Evolutionary conservation across 2,797 vertebrate species (phyloP), one percentile per base, ranked within the genome.

Genomic region (Cynodonichthys magdalenae): DNA sequence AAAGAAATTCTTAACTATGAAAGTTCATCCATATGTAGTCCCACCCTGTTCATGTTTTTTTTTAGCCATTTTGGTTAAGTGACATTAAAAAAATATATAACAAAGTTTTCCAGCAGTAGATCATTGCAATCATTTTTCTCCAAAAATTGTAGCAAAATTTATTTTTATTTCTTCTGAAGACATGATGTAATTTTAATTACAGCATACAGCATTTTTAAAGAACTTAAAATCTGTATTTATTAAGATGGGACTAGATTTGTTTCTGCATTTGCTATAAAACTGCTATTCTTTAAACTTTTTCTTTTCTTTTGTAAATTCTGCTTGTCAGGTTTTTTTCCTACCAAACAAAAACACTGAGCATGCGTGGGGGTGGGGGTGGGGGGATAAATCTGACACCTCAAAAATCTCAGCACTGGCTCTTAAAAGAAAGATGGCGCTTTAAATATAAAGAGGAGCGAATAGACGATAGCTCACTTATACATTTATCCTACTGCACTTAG

Each of bases 401-500:
- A 31, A 80, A 69, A 61, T 59, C 68, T 70, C 75, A 49, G 51
- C 60, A 55, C 52, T 7, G 57, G 27, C 69, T 85, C 74, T 67
- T 66, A 20, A 28, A 78, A 66, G 69, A 83, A 76, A 80, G 70
- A 77, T 72, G 58, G 46, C 63, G 58, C 82, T 91, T 90, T 89
- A 86, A 89, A 89, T 85, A 81, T 80, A 63, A 77, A 59, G 53
- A 59, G 66, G 49, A 62, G 74, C 74, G 77, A 83, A 79, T 54
- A 67, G 76, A 82, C 59, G 20, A 79, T 57, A 17, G 66, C 65
- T 72, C 64, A 72, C 67, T 66, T 77, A 64, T 75, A 75, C 85
- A 84, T 90, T 91, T 83, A 92, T 92, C 87, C 82, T 70, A 27
- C 71, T 83, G 84, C 92, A 90, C 90, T 93, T 92, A 90, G 77